Base-by-base conservation (phyloP, 2,113 vertebrate genomes). In the Bambusicola thoracicus region DNA sequence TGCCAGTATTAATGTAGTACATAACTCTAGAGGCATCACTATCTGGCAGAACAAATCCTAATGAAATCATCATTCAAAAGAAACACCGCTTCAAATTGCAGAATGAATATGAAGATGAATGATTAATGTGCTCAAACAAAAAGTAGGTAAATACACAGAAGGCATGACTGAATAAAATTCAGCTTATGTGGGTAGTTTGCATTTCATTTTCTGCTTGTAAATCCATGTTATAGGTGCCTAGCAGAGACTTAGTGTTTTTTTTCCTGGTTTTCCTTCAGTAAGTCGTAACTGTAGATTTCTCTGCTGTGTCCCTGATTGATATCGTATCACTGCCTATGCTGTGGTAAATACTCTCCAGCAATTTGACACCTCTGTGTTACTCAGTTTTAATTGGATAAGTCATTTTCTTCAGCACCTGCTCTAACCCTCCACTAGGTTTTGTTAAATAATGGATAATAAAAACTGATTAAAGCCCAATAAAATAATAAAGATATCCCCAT, bases 11-110 rank as follows among this genome's bases (percentile, higher is more conserved):
- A 96, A 94, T 96, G 46, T 76, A 85, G 79, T 59, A 87, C 21
- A 63, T 93, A 92, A 80, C 51, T 95, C 81, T 84, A 73, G 74
- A 76, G 85, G 80, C 85, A 90, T 51, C 0, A 22, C 59, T 91
- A 29, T 70, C 78, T 86, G 72, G 88, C 79, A 92, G 53, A 95
- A 87, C 66, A 95, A 91, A 65, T 93, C 85, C 77, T 97, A 95
- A 96, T 96, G 95, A 95, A 96, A 70, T 94, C 92, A 95, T 95
- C 84, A 78, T 76, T 85, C 95, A 96, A 12, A 80, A 70, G 44
- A 90, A 66, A 86, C 69, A 83, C 90, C 43, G 80, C 65, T 94
- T 92, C 77, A 93, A 81, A 89, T 93, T 92, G 85, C 72, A 85
- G 58, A 85, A 93, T 73, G 11, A 82, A 72, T 81, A 80, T 76